Base-by-base conservation (phyloP, 37 sponge, comb jelly and placozoan species). In the Cliona cf. orientalis region DNA sequence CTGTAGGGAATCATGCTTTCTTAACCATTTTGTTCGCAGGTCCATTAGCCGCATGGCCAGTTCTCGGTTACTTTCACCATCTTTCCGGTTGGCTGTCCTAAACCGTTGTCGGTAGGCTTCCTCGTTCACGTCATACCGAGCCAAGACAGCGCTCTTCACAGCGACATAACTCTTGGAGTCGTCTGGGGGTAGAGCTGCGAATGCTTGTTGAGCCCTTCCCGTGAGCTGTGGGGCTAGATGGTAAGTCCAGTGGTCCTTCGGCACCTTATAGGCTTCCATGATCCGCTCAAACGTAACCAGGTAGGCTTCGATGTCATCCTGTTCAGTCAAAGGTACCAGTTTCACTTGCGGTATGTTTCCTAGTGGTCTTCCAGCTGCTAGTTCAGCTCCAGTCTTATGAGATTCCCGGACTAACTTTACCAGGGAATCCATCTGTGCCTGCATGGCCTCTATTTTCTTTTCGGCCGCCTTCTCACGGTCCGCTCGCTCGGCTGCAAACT, bases 181-280 rank as follows among this genome's bases (percentile, higher is more conserved):
- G 72, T 86, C 80, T 1, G 49, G 32, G 44, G 55, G n/a, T 37
- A 86, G 2, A 29, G 86, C 80, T 7, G 86, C 86, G 60, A 71
- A 78, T 35, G 86, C 86, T 41, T 56, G 65, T 62, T 61, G 71
- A 12, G 79, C 86, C 64, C 60, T 63, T 5, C 86, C 86, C 23
- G 86, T 56, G 7, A 86, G 38, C 53, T 61, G 86, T 22, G 66
- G 73, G 21, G 80, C 80, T 40, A 79, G 35, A 11, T 43, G 28
- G 26, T 29, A 11, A 12, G 42, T 66, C 87, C 73, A 86, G 26
- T 33, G 35, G 9, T 74, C 58, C 67, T 64, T 41, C 25, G 29
- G 26, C 58, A 82, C 83, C 33, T 39, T 66, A 46, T 69, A 69
- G 5, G 74, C 66, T 4, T 3, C 35, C 62, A 71, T 71, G 0